Evolutionary conservation across 2,113 vertebrate genomes (phyloP).

Genomic region (Leuciscus idus): DNA sequence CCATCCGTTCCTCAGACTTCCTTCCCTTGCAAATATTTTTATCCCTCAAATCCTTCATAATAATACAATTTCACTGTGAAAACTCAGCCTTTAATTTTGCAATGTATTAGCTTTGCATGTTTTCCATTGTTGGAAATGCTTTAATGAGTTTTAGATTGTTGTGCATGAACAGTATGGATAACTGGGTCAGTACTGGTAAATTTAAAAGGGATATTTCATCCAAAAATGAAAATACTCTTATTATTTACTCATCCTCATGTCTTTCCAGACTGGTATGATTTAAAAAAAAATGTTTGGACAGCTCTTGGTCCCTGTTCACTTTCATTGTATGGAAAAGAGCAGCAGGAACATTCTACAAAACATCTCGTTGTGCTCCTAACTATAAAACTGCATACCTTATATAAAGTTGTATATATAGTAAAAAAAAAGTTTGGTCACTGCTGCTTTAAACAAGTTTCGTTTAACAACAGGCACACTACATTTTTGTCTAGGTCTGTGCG

Average conservation of each 20-base stretch:
- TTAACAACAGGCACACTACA: background rate
- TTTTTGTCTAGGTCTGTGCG: background rate
- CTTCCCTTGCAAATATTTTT: background rate
- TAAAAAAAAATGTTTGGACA: no score
- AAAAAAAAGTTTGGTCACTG: background rate
- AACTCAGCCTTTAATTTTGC: background rate
- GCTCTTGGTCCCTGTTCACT: background rate
- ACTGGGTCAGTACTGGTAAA: slow-evolving; percentile 14
- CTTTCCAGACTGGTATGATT: background rate
- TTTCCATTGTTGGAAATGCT: background rate
- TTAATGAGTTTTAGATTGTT: background rate
- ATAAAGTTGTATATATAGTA: background rate
- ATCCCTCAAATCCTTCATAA: slow-evolving; percentile 2
- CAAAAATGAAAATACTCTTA: background rate
- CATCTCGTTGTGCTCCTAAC: background rate
- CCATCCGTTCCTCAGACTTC: background rate
- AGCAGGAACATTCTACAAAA: background rate
- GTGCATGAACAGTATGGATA: background rate
- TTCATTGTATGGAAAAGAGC: background rate
- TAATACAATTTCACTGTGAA: background rate
- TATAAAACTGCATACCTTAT: background rate
- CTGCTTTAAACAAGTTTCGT: background rate
- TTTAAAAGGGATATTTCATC: background rate
- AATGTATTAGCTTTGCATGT: background rate
- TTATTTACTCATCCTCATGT: no score